These are phyloP conservation scores for Drosophila tripunctata DNA, from an alignment of 2,888 invertebrate species.

Conservation along the genomic window DNA sequence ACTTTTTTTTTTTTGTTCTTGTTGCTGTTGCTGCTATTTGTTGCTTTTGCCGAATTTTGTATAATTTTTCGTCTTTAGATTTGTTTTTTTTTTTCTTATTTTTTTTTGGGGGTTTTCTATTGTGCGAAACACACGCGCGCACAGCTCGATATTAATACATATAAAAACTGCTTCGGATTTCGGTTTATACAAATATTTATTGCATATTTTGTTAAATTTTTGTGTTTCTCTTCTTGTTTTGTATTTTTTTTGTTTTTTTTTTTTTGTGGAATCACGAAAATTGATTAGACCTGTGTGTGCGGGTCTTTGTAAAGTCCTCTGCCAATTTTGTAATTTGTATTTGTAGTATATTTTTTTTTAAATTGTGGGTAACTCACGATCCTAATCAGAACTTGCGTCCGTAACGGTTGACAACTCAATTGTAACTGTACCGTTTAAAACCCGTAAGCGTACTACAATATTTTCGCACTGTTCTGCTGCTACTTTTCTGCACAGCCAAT, in stretches of 20 bases:
- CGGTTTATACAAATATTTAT: constrained; percentile 60
- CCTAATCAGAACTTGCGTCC: constrained; percentile 77
- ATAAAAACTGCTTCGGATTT: constrained; percentile 49
- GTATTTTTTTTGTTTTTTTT: no score
- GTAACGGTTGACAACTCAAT: constrained; percentile 73
- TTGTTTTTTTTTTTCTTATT: constrained; percentile 37
- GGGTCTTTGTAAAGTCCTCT: constrained; percentile 35
- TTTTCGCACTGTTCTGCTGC: constrained; percentile 43
- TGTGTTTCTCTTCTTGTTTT: no score
- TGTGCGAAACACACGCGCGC: constrained; percentile 79
- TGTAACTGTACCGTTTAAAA: constrained; percentile 65
- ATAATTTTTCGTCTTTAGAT: constrained; percentile 48
- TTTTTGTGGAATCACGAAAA: constrained; percentile 20
- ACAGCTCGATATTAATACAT: constrained; percentile 57
- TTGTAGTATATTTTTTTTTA: no score
- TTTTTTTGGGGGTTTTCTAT: constrained; percentile 57
- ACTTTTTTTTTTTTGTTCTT: constrained; percentile 53
- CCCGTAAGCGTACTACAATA: constrained; percentile 59
- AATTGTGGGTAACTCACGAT: constrained; percentile 67
- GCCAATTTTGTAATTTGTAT: constrained; percentile 19
- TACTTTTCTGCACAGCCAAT: constrained; percentile 43
- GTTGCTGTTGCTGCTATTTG: constrained; percentile 57
- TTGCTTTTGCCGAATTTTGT: constrained; percentile 66
- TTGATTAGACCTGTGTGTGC: not conserved
- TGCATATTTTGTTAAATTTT: constrained; percentile 37